Percentiles rank a stretch among this genome's conserved stretches.
These are phyloP conservation scores for Tipula helvola DNA, from an alignment of 2,888 invertebrate genomes.

Conservation along the genomic window DNA sequence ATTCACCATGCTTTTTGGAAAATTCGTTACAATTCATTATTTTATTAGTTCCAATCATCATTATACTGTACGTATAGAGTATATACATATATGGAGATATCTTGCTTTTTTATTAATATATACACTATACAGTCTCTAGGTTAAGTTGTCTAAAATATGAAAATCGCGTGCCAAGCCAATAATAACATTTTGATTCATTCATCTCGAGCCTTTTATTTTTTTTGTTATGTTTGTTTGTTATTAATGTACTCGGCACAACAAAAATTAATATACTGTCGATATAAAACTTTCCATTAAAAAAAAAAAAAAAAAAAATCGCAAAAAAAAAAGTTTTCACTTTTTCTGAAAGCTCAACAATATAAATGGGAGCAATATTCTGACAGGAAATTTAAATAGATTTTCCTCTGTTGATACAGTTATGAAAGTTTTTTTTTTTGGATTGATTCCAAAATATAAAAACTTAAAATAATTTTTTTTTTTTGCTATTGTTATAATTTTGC, in stretches of 20 bases:
- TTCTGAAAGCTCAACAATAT: neutral
- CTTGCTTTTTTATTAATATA: neutral
- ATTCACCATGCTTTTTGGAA: neutral
- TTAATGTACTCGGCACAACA: neutral
- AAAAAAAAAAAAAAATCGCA: neutral
- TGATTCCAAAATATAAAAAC: neutral
- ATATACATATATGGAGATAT: neutral
- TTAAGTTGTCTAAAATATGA: neutral
- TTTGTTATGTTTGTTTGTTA: neutral
- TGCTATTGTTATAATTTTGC: neutral
- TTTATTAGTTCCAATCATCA: neutral
- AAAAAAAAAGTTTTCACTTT: neutral
- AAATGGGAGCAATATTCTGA: neutral
- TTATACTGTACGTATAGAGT: neutral
- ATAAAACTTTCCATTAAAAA: neutral
- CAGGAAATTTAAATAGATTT: constrained; percentile 4
- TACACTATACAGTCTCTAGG: neutral
- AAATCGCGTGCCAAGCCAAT: neutral
- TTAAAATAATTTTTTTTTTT: neutral
- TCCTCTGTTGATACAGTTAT: neutral
- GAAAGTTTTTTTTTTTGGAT: neutral
- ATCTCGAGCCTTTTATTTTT: neutral
- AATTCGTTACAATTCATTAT: neutral
- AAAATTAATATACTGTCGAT: neutral
- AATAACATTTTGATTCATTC: neutral